Evolutionary conservation across 2,113 vertebrate species (phyloP).

Genomic region (Athene noctua): DNA sequence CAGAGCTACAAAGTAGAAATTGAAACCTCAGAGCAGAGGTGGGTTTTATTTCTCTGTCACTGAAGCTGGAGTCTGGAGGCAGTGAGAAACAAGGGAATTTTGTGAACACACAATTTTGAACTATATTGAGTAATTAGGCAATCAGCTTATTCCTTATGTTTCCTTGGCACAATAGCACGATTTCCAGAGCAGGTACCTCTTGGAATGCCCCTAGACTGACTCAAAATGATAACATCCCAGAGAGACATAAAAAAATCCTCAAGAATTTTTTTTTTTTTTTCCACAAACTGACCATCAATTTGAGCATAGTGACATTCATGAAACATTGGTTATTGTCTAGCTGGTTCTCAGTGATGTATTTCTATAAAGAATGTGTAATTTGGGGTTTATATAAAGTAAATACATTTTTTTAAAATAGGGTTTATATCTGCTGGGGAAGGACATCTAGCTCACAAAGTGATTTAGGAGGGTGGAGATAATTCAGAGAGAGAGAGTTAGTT

Average conservation of each 20-base stretch:
- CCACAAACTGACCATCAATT: not conserved
- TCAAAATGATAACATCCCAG: not conserved
- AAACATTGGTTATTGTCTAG: not conserved
- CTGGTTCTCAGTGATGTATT: not conserved
- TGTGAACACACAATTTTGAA: not conserved
- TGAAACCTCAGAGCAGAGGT: not conserved
- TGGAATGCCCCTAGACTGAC: not conserved
- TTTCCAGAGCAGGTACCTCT: not conserved
- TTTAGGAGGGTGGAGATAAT: not conserved
- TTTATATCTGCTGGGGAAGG: not conserved
- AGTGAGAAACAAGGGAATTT: not conserved
- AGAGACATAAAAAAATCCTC: not conserved
- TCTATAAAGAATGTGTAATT: not conserved
- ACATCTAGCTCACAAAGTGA: not conserved
- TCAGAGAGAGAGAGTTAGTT: not conserved
- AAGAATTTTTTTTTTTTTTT: not conserved
- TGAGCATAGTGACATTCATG: conserved; percentile 6
- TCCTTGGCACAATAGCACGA: not conserved
- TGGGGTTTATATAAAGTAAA: conserved; percentile 5
- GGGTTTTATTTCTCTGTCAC: not conserved
- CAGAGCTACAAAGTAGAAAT: not conserved
- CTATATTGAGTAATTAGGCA: not conserved
- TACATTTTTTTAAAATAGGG: not conserved
- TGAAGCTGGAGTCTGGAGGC: not conserved
- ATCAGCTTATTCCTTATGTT: not conserved